These are phyloP conservation scores for Sardina pilchardus DNA, from an alignment of 2,113 vertebrate species.

Conservation along the genomic window DNA sequence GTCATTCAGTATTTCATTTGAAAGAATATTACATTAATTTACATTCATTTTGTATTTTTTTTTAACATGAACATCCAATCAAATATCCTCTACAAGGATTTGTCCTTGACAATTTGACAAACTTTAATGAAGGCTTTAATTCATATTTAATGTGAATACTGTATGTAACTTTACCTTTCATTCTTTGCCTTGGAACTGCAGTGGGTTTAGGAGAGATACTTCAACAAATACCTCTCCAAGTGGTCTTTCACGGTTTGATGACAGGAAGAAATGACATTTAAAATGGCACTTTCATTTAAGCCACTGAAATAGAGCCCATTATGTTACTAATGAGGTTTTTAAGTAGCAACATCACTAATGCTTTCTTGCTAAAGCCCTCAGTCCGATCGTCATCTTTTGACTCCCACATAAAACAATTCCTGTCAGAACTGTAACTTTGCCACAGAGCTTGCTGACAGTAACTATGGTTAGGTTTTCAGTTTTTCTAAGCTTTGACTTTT, in stretches of 20 bases:
- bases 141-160: neutral
- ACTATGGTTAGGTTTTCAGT: neutral
- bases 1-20: no score
- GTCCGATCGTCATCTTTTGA: neutral
- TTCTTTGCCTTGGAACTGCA: neutral
- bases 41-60: no score
- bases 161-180: neutral
- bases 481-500: neutral
- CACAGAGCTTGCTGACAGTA: neutral
- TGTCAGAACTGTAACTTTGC: neutral
- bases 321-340: slow-evolving; percentile 2
- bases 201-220: neutral
- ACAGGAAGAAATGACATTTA: neutral
- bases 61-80: no score
- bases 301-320: neutral
- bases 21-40: no score
- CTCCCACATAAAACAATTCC: neutral
- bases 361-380: neutral
- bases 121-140: neutral
- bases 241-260: neutral
- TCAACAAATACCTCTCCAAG: neutral
- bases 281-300: neutral
- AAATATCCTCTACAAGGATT: neutral
- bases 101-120: neutral
- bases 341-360: neutral